Evolutionary conservation across 2,113 vertebrate species (phyloP).

Genomic region (Saguinus imperator): DNA sequence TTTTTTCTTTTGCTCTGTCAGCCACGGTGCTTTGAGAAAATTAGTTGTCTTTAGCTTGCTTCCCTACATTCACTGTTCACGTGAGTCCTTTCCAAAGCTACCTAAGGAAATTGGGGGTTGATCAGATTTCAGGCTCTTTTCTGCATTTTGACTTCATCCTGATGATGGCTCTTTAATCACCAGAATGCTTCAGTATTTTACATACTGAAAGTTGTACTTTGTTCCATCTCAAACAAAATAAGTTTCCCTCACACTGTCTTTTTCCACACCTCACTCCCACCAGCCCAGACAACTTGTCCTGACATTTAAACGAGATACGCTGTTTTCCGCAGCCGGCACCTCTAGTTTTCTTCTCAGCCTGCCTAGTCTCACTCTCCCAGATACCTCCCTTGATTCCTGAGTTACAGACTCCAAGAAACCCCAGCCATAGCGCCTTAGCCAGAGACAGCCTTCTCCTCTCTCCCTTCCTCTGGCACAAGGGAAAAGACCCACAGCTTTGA

Average conservation of each 20-base stretch:
- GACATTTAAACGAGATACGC: not conserved
- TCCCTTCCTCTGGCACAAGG: not conserved
- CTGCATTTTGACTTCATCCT: not conserved
- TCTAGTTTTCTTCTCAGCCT: not conserved
- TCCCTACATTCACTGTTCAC: not conserved
- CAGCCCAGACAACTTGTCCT: not conserved
- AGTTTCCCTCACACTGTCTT: not conserved
- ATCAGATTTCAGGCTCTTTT: not conserved
- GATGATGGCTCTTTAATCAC: not conserved
- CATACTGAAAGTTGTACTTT: not conserved
- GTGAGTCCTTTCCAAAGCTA: not conserved
- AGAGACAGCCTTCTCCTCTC: not conserved
- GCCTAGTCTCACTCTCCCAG: not conserved
- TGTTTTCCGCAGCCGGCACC: not conserved
- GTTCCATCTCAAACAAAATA: not conserved
- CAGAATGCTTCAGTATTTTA: not conserved
- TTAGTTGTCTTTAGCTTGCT: not conserved
- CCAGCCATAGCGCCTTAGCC: rapidly evolving
- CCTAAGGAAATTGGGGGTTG: not conserved
- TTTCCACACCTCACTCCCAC: not conserved
- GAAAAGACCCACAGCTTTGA: not conserved
- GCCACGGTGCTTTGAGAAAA: conserved; percentile 4
- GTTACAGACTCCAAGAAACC: not conserved
- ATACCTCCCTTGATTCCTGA: not conserved
- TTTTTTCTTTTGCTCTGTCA: conserved; percentile 50